A percentile compares a stretch with the other conserved stretches of the same genome.
These are phyloP conservation scores for Xanthorhoe spadicearia DNA, from an alignment of 2,888 invertebrate species.

Conservation along the genomic window DNA sequence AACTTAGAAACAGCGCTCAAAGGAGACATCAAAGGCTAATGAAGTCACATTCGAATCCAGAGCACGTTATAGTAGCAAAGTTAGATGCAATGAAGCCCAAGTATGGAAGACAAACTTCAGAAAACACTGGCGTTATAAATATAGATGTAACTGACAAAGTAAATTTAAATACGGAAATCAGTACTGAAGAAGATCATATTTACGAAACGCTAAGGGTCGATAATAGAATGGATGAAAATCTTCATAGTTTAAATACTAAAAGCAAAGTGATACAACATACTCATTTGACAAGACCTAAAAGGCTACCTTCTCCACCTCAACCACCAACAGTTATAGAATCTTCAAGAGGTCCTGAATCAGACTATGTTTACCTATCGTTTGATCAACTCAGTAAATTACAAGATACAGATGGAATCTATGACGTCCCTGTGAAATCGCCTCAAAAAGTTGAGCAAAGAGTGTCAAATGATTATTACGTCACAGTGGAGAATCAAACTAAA, in stretches of 20 bases:
- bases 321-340: slow-evolving; percentile 47
- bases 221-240: slow-evolving; percentile 60
- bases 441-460: slow-evolving; percentile 58
- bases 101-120: slow-evolving; percentile 69
- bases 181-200: slow-evolving; percentile 83
- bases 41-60: slow-evolving; percentile 81
- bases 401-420: slow-evolving; percentile 72
- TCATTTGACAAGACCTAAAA: slow-evolving; percentile 62
- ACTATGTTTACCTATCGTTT: slow-evolving; percentile 80
- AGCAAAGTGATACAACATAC: slow-evolving; percentile 69
- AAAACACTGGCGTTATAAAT: slow-evolving; percentile 56
- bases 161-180: slow-evolving; percentile 47
- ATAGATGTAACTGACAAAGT: slow-evolving; percentile 45
- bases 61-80: slow-evolving; percentile 77
- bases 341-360: slow-evolving; percentile 74
- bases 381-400: slow-evolving; percentile 66
- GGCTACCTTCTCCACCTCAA: slow-evolving; percentile 69
- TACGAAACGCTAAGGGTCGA: slow-evolving; percentile 85
- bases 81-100: slow-evolving; percentile 70
- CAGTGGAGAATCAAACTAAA: slow-evolving; percentile 66
- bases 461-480: slow-evolving; percentile 67
- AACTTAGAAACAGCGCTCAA: slow-evolving; percentile 83
- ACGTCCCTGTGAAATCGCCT: slow-evolving; percentile 72
- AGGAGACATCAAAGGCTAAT: slow-evolving; percentile 83
- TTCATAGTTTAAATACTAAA: slow-evolving; percentile 63